Percentiles rank a stretch among this genome's conserved stretches.
These are phyloP conservation scores for Gryllus bimaculatus DNA, from an alignment of 1,140 invertebrate genomes.

Conservation along the genomic window DNA sequence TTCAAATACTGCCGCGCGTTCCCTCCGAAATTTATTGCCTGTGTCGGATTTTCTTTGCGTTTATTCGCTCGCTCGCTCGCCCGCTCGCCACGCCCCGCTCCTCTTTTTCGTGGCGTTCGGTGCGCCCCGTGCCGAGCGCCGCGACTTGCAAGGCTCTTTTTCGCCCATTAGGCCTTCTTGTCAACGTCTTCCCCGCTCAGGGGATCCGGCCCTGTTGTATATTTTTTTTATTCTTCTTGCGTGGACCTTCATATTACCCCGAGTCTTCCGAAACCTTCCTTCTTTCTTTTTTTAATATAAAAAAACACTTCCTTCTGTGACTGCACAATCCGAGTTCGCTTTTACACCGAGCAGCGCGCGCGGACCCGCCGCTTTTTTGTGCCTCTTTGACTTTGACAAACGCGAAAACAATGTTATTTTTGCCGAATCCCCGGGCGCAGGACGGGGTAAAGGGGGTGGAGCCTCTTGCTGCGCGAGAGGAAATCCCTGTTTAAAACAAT, in stretches of 20 bases:
- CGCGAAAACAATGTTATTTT: slow-evolving; percentile 1
- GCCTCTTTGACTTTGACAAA: not conserved
- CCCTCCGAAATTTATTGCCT: not conserved
- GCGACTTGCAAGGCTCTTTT: not conserved
- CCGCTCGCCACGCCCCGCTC: too few relatives aligned
- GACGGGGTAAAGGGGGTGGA: not conserved
- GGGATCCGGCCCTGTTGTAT: not conserved
- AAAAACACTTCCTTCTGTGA: not conserved
- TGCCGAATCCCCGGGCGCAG: not conserved
- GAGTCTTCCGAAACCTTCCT: not conserved
- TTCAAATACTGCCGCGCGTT: not conserved
- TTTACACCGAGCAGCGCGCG: not conserved
- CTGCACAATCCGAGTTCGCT: not conserved
- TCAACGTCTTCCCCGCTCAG: not conserved
- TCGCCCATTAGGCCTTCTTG: not conserved
- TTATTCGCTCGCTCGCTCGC: not conserved
- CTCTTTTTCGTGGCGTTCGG: not conserved
- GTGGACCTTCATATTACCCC: too few relatives aligned
- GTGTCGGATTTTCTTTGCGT: not conserved
- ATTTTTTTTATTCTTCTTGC: too few relatives aligned
- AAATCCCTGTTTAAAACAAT: too few relatives aligned
- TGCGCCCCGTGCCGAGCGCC: too few relatives aligned
- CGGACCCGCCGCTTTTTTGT: not conserved
- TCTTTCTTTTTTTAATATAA: not conserved
- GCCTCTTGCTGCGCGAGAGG: too few relatives aligned